Evolutionary conservation across 1,140 invertebrate species (phyloP).

Genomic region (Drosophila parabipectinata): DNA sequence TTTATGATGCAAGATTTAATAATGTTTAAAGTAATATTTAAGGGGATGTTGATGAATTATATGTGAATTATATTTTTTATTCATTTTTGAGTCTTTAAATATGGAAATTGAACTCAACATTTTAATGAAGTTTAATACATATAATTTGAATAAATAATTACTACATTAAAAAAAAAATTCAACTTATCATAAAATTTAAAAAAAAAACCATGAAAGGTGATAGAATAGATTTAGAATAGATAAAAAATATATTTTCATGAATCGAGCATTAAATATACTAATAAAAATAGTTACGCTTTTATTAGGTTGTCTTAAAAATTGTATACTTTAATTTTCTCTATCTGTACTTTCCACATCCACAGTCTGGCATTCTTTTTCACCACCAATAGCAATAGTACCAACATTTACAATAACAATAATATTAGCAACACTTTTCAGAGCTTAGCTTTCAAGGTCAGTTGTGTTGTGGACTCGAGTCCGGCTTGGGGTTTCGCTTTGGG

Average conservation of each 20-base stretch:
- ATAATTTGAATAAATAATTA: too few relatives aligned
- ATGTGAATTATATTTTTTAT: too few relatives aligned
- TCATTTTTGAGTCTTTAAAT: too few relatives aligned
- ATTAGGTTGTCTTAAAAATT: not conserved
- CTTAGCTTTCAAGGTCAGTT: constrained; percentile 67
- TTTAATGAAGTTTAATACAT: too few relatives aligned
- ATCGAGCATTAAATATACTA: not conserved
- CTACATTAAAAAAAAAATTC: too few relatives aligned
- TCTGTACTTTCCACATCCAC: constrained; percentile 60
- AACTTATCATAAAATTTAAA: too few relatives aligned
- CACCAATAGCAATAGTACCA: constrained; percentile 7
- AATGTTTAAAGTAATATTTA: not conserved
- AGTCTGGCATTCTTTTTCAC: constrained; percentile 66
- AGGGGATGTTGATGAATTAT: too few relatives aligned
- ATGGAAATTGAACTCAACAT: too few relatives aligned
- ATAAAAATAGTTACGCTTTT: too few relatives aligned
- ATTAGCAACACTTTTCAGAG: constrained; percentile 44
- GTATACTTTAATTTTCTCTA: constrained; percentile 5
- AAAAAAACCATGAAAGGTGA: not conserved
- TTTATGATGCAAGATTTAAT: not conserved
- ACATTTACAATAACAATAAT: constrained; percentile 18
- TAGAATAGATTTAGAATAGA: too few relatives aligned
- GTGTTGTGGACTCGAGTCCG: constrained; percentile 55
- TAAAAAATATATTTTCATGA: not conserved
- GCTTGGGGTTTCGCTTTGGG: constrained; percentile 27